Evolutionary conservation across 2,797 vertebrate species (phyloP).

Genomic region (Schizothorax lantsangensis): DNA sequence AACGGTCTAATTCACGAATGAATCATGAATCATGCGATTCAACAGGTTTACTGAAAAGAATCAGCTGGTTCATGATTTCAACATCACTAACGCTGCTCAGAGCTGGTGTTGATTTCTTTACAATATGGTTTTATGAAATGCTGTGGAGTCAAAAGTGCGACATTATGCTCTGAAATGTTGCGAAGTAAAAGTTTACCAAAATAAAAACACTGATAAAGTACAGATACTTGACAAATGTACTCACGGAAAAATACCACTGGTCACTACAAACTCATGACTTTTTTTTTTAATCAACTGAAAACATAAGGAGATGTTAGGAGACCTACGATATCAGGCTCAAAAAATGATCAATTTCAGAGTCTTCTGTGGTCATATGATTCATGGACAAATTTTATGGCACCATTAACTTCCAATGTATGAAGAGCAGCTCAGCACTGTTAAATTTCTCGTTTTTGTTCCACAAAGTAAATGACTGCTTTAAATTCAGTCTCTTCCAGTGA

Average conservation of each 20-base stretch:
- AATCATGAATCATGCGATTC: not conserved
- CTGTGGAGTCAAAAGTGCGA: not conserved
- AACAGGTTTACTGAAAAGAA: not conserved
- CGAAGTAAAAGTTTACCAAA: not conserved
- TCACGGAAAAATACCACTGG: not conserved
- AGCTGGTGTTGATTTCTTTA: not conserved
- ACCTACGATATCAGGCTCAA: too few species aligned
- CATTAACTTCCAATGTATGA: not conserved
- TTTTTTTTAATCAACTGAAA: too few species aligned
- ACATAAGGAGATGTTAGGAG: too few species aligned
- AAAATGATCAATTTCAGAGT: too few species aligned
- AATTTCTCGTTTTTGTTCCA: not conserved
- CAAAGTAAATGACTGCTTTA: not conserved
- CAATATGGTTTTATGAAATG: not conserved
- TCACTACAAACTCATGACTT: too few species aligned
- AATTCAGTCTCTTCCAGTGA: not conserved
- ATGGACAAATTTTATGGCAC: not conserved
- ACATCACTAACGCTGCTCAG: not conserved
- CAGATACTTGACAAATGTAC: not conserved
- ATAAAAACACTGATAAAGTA: not conserved
- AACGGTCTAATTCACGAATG: not conserved
- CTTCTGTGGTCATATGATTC: too few species aligned
- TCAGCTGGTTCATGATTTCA: not conserved
- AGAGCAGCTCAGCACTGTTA: not conserved
- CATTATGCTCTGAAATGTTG: not conserved